phyloP scores from a whole-genome alignment of 2,888 invertebrate genomes.

The Icerya purchasi region DNA sequence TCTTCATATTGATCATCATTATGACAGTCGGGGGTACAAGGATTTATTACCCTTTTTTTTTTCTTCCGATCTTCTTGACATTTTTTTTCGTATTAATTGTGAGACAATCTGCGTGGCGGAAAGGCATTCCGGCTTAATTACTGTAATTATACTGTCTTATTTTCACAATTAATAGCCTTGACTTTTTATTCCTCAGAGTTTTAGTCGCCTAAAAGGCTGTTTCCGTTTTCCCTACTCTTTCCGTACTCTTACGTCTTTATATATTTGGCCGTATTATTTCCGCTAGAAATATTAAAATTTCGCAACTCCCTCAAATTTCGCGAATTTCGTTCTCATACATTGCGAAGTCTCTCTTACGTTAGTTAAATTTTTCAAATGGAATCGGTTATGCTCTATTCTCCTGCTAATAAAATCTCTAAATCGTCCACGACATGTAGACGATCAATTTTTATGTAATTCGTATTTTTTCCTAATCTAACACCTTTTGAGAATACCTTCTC shows the following conservation, averaged over 20 bases:
- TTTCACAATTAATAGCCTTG: background rate
- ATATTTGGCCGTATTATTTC: background rate
- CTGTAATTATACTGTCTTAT: background rate
- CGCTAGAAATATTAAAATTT: background rate
- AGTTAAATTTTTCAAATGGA: background rate
- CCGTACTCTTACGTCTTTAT: background rate
- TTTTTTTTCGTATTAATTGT: background rate
- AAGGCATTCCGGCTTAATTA: background rate
- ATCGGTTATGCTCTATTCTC: too few species aligned
- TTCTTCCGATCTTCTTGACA: background rate
- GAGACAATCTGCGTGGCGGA: background rate
- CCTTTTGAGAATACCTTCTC: too few species aligned
- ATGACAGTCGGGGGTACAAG: background rate
- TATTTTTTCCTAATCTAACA: too few species aligned
- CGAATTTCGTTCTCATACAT: background rate
- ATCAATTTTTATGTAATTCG: too few species aligned
- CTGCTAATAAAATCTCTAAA: too few species aligned
- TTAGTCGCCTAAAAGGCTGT: background rate
- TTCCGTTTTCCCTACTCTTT: background rate
- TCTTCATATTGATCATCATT: background rate
- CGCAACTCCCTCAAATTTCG: background rate
- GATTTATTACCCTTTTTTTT: background rate
- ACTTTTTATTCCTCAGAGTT: background rate
- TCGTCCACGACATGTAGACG: too few species aligned
- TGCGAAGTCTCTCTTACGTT: background rate